Evolutionary conservation across 2,113 vertebrate species (phyloP).

Genomic region (Gnathonemus longibarbis): DNA sequence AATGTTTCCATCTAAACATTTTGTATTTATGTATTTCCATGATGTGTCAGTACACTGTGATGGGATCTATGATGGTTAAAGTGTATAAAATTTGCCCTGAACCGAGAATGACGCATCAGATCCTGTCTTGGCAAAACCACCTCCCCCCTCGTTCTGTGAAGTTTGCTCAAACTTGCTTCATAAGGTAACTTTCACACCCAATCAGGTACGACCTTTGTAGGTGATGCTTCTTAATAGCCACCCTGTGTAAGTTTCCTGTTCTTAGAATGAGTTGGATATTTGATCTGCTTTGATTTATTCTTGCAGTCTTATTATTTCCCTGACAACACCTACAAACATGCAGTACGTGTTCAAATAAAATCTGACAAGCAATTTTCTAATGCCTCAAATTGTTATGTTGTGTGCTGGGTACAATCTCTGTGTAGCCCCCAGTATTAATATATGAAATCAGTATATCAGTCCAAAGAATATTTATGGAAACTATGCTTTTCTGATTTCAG

Average conservation of each 20-base stretch:
- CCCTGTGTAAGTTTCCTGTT: not conserved
- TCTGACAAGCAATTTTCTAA: not conserved
- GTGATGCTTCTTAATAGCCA: not conserved
- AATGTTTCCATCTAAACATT: not conserved
- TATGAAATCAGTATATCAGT: not conserved
- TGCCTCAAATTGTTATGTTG: not conserved
- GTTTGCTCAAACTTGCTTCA: not conserved
- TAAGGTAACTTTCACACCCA: not conserved
- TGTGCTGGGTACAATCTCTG: not conserved
- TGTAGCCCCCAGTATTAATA: not conserved
- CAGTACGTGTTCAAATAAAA: not conserved
- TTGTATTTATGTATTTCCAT: not conserved
- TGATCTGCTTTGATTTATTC: not conserved
- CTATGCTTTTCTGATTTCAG: not conserved
- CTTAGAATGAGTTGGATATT: not conserved
- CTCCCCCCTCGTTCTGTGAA: not conserved
- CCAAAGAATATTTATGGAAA: not conserved
- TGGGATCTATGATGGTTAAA: not conserved
- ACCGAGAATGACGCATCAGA: not conserved
- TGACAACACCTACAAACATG: not conserved
- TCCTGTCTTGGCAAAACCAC: not conserved
- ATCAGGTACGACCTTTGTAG: not conserved
- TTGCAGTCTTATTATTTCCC: not conserved
- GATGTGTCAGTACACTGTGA: not conserved
- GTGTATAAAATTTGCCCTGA: not conserved